Evolutionary conservation across 2,888 invertebrate genomes (phyloP), one percentile per base, ranked within the genome.

Genomic region (Dryococelus australis): DNA sequence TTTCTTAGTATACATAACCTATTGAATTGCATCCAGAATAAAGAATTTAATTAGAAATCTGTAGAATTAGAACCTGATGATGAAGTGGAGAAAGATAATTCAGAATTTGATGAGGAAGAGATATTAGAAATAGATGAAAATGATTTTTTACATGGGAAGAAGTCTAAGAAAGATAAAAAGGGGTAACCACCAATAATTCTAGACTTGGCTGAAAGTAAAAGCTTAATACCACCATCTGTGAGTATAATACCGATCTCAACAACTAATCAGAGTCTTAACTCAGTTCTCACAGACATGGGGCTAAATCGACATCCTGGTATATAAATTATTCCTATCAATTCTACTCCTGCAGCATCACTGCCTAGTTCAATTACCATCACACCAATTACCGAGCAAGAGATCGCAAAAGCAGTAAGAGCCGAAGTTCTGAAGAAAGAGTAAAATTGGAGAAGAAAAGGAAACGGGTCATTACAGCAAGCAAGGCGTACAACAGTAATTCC

Each of bases 321-420:
- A 89, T 98, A 98, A 92, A 97, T 98, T 85, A 97, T 98, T 90
- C 97, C 98, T 0, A 95, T 97, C 88, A 93, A 95, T 3, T 93
- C 96, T 24, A 93, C 95, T 13, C 92, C 95, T 0, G 94, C 95
- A 9, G 94, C 96, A 12, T 94, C 94, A 9, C 92, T 96, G 47
- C 96, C 97, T 16, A 96, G 96, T 91, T 97, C 97, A 0, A 97
- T 97, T 88, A 97, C 97, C 0, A 97, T 98, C 87, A 98, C 97
- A 0, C 97, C 97, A 5, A 97, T 97, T 80, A 91, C 85, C 93
- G 94, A 89, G 93, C 92, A 88, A 88, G 87, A 51, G 87, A 86
- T 35, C 85, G 89, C 51, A 87, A 87, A 83, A 91, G 91, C 53
- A 93, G 93, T 85, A 94, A 94, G 90, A 92, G 91, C 53, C 93